A percentile compares a stretch with the other conserved stretches of the same genome.
Conservation (phyloP, 2,113 vertebrate genomes). For the Nannospalax galili region DNA sequence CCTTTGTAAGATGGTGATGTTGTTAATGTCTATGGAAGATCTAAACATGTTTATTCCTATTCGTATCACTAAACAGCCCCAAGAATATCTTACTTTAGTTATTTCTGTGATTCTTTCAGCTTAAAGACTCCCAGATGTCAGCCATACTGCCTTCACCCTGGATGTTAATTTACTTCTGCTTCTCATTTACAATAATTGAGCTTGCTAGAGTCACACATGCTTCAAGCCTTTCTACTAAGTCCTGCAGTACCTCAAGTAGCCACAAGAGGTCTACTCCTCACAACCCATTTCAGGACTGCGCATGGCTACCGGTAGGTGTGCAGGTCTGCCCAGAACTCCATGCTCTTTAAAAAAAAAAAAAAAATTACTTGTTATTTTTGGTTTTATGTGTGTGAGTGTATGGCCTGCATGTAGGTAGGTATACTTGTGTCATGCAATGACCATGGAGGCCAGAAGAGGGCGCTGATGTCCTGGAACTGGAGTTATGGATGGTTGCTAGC, state of each 20-base stretch:
- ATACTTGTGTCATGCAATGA: too few relatives aligned
- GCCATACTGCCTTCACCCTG: not conserved
- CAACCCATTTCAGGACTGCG: not conserved
- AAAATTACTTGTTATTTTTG: too few relatives aligned
- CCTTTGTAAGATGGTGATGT: not conserved
- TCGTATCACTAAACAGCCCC: not conserved
- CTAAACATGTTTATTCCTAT: not conserved
- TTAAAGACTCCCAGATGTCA: not conserved
- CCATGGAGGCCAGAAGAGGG: too few relatives aligned
- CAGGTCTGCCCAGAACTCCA: not conserved
- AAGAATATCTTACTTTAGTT: not conserved
- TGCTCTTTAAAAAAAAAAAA: too few relatives aligned
- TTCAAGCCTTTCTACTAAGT: not conserved
- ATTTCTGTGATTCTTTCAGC: not conserved
- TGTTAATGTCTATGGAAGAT: not conserved
- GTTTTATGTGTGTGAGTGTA: too few relatives aligned
- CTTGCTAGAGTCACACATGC: not conserved
- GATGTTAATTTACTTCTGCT: not conserved
- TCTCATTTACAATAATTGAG: not conserved
- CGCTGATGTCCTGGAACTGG: too few relatives aligned
- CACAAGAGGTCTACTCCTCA: slow-evolving; percentile 73
- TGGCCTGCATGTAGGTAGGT: too few relatives aligned
- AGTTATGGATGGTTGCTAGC: too few relatives aligned
- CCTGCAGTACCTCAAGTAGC: slow-evolving; percentile 62
- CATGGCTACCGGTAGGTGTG: not conserved